Percentiles rank a stretch among this genome's conserved stretches.
Conservation (phyloP, 37 sponge, comb jelly and placozoan genomes). For the Aplysina aerophoba region DNA sequence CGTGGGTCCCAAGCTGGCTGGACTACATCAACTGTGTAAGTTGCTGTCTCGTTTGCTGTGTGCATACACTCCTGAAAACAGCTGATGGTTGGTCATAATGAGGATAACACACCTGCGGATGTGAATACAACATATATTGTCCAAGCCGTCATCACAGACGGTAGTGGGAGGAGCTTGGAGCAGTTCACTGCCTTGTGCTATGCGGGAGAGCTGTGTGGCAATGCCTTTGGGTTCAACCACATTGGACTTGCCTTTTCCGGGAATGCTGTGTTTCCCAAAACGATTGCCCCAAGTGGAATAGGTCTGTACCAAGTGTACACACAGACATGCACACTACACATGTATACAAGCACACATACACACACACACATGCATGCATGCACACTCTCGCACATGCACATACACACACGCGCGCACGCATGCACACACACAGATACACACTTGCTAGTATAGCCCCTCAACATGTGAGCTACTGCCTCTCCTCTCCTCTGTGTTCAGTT, state of each 20-base stretch:
- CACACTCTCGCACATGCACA: neutral
- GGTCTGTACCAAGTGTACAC: neutral
- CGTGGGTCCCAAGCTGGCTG: no score
- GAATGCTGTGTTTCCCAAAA: slow-evolving; percentile 61
- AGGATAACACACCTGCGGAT: slow-evolving; percentile 25
- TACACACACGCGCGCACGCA: neutral
- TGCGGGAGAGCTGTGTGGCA: slow-evolving; percentile 52
- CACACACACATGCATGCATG: neutral
- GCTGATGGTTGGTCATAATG: slow-evolving; percentile 57
- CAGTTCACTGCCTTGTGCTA: slow-evolving; percentile 53
- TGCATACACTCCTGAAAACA: neutral
- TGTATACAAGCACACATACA: neutral
- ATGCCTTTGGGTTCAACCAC: slow-evolving; percentile 54
- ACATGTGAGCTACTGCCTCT: no score
- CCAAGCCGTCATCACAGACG: slow-evolving; percentile 1
- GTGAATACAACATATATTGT: slow-evolving; percentile 34
- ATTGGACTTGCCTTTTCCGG: slow-evolving; percentile 18
- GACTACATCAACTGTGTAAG: no score
- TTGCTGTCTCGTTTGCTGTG: no score
- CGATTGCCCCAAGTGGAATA: slow-evolving; percentile 1
- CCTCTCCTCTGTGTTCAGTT: slow-evolving; percentile 10
- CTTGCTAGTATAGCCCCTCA: no score
- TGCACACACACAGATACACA: no score
- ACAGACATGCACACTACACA: neutral
- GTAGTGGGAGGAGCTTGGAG: slow-evolving; percentile 7